A percentile compares a stretch with the other conserved stretches of the same genome.
phyloP scores from a whole-genome alignment of 2,797 vertebrate species.

The Myripristis murdjan region DNA sequence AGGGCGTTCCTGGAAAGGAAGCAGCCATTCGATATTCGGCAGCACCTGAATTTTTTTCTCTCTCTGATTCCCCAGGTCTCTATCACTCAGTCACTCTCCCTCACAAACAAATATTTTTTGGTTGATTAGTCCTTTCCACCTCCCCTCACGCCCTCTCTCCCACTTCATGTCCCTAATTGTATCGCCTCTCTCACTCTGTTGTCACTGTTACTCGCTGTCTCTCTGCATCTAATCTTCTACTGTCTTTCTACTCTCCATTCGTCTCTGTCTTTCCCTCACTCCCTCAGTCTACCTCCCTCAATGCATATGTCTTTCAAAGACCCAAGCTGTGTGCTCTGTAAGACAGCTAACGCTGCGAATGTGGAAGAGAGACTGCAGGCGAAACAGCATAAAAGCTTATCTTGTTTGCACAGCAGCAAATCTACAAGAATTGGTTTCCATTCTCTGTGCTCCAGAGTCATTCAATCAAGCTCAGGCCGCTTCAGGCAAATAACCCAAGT shows the following conservation, averaged over 20 bases:
- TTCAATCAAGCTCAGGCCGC: constrained; percentile 2
- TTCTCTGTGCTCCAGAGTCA: constrained; percentile 20
- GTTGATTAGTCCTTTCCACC: neutral
- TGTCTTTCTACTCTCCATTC: neutral
- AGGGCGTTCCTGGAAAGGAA: constrained; percentile 30
- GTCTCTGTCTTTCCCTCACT: constrained; percentile 2
- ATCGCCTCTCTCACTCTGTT: neutral
- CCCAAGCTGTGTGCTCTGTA: constrained; percentile 23
- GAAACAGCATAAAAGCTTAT: constrained; percentile 46
- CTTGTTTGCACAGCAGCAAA: constrained; percentile 49
- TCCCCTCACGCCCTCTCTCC: constrained; percentile 10
- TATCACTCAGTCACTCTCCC: constrained; percentile 10
- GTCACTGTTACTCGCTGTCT: neutral
- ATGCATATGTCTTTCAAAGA: constrained; percentile 22
- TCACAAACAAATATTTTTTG: constrained; percentile 22
- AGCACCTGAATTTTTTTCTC: constrained; percentile 34
- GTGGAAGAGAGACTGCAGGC: constrained; percentile 27
- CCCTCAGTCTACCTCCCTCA: neutral
- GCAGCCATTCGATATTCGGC: constrained; percentile 45
- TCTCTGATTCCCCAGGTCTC: constrained; percentile 30
- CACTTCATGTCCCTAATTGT: constrained; percentile 31
- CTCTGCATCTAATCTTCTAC: constrained; percentile 17
- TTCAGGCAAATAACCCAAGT: constrained; percentile 7
- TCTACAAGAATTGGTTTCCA: constrained; percentile 37
- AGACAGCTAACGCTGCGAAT: constrained; percentile 26